Conservation (phyloP, 2,888 invertebrate genomes). For the Aquatica leii region DNA sequence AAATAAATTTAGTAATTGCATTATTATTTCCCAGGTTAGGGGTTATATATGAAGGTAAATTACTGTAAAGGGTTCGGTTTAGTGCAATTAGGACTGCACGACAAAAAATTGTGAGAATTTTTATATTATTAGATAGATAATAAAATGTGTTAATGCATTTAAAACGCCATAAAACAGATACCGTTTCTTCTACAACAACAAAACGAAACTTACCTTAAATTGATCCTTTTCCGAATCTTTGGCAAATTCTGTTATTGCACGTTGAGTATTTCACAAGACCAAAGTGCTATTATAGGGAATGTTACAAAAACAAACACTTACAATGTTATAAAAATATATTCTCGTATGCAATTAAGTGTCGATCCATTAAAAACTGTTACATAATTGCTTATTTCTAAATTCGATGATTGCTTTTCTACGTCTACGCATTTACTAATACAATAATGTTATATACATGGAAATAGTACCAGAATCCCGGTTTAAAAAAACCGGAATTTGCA, state of each 20-base stretch:
- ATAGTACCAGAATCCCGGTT: no score
- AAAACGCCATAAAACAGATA: not conserved
- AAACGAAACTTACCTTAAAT: not conserved
- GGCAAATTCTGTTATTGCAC: constrained; percentile 17
- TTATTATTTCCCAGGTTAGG: constrained; percentile 47
- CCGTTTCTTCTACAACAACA: not conserved
- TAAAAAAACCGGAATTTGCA: constrained; percentile 6
- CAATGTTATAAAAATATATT: constrained; percentile 37
- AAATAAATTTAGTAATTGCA: constrained; percentile 56
- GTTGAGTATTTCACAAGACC: constrained; percentile 22
- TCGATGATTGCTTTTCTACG: not conserved
- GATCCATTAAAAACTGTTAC: not conserved
- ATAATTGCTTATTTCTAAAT: not conserved
- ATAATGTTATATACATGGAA: no score
- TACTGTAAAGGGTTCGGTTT: constrained; percentile 34
- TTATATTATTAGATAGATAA: constrained; percentile 16
- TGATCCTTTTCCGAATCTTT: no score
- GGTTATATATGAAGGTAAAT: constrained; percentile 35
- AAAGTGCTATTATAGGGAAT: constrained; percentile 19
- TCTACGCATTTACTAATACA: no score
- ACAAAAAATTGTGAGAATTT: constrained; percentile 24
- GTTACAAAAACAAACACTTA: constrained; percentile 25
- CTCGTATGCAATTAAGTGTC: not conserved
- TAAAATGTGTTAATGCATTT: constrained; percentile 20
- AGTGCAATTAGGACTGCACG: constrained; percentile 20